A percentile compares a stretch with the other conserved stretches of the same genome.
phyloP scores from a whole-genome alignment of 2,113 vertebrate genomes.

The Haemorhous mexicanus region DNA sequence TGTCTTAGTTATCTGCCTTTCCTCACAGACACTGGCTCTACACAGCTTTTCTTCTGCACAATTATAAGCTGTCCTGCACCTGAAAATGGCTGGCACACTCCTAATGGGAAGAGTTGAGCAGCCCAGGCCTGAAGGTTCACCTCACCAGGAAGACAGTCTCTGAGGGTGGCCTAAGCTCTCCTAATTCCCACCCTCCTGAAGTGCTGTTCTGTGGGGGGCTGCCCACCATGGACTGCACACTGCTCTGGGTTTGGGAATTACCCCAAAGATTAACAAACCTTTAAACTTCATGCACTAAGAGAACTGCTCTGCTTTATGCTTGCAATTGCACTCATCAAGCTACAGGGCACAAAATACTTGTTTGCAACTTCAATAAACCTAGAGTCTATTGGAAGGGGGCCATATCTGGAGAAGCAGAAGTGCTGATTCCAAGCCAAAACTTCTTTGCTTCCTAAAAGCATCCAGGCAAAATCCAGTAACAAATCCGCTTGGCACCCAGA shows the following conservation, averaged over 20 bases:
- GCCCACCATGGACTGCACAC: not conserved
- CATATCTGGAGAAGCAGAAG: not conserved
- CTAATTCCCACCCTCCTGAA: not conserved
- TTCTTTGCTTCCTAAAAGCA: not conserved
- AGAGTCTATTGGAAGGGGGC: accelerated
- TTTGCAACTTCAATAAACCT: not conserved
- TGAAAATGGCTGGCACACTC: not conserved
- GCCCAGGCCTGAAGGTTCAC: not conserved
- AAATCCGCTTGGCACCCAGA: not conserved
- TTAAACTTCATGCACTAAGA: not conserved
- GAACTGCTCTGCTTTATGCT: not conserved
- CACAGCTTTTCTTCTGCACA: not conserved
- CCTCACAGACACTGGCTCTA: not conserved
- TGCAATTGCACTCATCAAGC: not conserved
- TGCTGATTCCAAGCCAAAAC: not conserved
- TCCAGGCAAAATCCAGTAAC: not conserved
- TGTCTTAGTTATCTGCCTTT: not conserved
- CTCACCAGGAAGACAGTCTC: not conserved
- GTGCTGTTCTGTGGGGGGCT: not conserved
- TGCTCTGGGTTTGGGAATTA: not conserved
- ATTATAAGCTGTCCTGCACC: not conserved
- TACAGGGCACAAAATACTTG: not conserved
- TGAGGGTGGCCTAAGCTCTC: not conserved
- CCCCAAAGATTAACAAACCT: not conserved
- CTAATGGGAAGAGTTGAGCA: not conserved